Evolutionary conservation across 2,888 invertebrate genomes (phyloP).

Genomic region (Axea sp.): DNA sequence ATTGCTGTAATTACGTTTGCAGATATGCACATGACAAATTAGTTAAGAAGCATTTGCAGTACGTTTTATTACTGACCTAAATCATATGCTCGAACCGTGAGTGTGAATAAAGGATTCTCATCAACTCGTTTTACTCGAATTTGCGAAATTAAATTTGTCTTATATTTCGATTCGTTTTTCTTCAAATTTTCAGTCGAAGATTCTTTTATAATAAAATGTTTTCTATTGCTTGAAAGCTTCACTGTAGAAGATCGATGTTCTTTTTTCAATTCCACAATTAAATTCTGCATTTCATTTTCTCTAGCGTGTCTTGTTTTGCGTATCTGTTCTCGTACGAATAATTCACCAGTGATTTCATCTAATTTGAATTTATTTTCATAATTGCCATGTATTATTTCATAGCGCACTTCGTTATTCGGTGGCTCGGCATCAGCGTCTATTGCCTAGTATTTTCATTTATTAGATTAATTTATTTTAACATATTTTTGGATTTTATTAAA

Average conservation of each 20-base stretch:
- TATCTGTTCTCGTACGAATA: conserved; percentile 82
- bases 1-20: too few species aligned
- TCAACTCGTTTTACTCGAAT: conserved; percentile 80
- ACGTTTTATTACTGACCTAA: conserved; percentile 80
- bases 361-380: conserved; percentile 87
- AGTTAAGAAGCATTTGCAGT: conserved; percentile 9
- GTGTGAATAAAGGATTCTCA: conserved; percentile 82
- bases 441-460: conserved; percentile 80
- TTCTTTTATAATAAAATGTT: conserved; percentile 39
- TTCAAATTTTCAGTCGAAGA: conserved; percentile 70
- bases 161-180: conserved; percentile 54
- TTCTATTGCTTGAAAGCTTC: conserved; percentile 24
- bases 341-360: conserved; percentile 88
- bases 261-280: conserved; percentile 62
- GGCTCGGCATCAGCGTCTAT: conserved; percentile 89
- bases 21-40: too few species aligned
- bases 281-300: conserved; percentile 67
- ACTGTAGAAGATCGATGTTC: conserved; percentile 52
- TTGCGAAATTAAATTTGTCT: conserved; percentile 24
- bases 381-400: conserved; percentile 90
- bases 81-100: conserved; percentile 90
- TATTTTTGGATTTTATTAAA: too few species aligned
- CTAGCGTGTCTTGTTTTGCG: conserved; percentile 72
- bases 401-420: conserved; percentile 92
- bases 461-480: neutral